Percentiles rank a stretch among this genome's conserved stretches.
Conservation (phyloP, 2,113 vertebrate species). For the Synodontis membranacea region DNA sequence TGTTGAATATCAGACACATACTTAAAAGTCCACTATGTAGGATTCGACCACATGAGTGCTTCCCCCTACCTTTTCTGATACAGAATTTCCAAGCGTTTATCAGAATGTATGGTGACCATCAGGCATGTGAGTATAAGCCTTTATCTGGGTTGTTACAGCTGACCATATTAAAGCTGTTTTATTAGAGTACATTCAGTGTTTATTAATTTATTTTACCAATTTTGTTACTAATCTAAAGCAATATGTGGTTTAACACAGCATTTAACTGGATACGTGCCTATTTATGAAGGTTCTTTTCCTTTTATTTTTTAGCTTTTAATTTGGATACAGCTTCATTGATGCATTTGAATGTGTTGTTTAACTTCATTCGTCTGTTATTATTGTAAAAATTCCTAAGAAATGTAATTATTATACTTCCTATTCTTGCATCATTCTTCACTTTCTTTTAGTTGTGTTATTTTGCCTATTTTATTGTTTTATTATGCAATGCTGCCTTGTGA, state of each 20-base stretch:
- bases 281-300: not conserved
- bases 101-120: too few relatives aligned
- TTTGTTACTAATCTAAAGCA: not conserved
- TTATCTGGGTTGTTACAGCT: not conserved
- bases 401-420: not conserved
- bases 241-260: not conserved
- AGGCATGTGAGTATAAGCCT: not conserved
- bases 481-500: not conserved
- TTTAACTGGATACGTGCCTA: not conserved
- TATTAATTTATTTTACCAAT: too few relatives aligned
- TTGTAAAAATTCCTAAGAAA: not conserved
- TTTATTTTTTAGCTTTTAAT: not conserved
- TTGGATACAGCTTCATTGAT: not conserved
- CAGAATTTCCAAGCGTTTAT: too few relatives aligned
- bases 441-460: not conserved
- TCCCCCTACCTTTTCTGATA: too few relatives aligned
- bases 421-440: not conserved
- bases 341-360: not conserved
- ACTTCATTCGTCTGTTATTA: not conserved
- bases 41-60: too few relatives aligned
- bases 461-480: not conserved
- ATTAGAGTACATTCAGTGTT: too few relatives aligned
- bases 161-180: not conserved
- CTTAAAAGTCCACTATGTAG: too few relatives aligned
- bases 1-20: not conserved